A percentile compares a stretch with the other conserved stretches of the same genome.
Evolutionary conservation across 2,797 vertebrate genomes (phyloP).

Genomic region (Crenuchus spilurus): DNA sequence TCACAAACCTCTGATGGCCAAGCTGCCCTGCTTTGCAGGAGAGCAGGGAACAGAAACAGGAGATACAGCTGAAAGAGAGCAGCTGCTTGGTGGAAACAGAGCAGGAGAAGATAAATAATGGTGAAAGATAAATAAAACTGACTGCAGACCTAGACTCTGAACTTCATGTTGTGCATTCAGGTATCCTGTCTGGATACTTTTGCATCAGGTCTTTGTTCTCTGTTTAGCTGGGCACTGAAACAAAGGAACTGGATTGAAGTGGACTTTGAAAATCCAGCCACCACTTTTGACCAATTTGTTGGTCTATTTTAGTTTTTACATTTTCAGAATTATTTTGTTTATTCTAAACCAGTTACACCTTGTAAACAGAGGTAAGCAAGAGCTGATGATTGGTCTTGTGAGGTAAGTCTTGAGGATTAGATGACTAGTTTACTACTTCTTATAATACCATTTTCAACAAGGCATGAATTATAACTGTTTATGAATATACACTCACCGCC

Average conservation of each 20-base stretch:
- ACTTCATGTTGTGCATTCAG: constrained; percentile 15
- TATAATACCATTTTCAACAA: neutral
- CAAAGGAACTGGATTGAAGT: neutral
- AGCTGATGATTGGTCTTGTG: neutral
- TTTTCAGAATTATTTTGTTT: neutral
- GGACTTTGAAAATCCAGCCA: neutral
- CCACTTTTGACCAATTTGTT: neutral
- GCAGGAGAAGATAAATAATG: constrained; percentile 51
- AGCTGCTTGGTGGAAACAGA: constrained; percentile 65
- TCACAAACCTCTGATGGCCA: constrained; percentile 81
- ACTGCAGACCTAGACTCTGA: constrained; percentile 1
- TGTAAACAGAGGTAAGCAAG: neutral
- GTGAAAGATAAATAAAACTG: neutral
- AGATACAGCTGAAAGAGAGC: constrained; percentile 63
- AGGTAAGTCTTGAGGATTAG: neutral
- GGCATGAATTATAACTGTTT: neutral
- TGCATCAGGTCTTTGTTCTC: neutral
- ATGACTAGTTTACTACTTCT: neutral
- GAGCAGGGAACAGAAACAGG: constrained; percentile 51
- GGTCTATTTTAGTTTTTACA: neutral
- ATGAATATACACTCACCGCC: too few relatives aligned
- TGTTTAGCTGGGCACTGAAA: neutral
- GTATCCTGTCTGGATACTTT: neutral
- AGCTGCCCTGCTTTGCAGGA: constrained; percentile 63
- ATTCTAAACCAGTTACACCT: neutral